Base-by-base conservation (phyloP, 1,140 invertebrate genomes). In the Heterodera carotae region DNA sequence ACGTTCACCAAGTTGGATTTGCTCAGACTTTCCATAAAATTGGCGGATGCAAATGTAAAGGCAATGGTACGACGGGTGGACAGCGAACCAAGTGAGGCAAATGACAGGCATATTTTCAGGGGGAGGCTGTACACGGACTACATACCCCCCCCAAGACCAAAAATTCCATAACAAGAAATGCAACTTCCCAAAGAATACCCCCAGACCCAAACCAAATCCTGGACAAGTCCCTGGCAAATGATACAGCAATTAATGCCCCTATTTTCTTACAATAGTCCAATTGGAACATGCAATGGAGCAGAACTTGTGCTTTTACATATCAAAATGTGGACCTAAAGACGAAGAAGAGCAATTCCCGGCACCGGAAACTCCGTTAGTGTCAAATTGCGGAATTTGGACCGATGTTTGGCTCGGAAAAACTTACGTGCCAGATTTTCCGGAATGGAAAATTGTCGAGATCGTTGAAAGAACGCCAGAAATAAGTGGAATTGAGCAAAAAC, bases 351-450 rank as follows among this genome's bases (percentile, higher is more conserved):
- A 62, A 18, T 12, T 2, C 1, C 48, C 18, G 48, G 22, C 48
- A 56, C 1, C 48, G 22, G 48, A 12, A 22, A 56, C 2, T 43
- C 39, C 39, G 6, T 43, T 12, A 12, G 39, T 56, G 18, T 22
- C 48, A 22, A 27, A 66, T 22, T 10, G 29, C 62, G 62, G 4
- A 3, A 27, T 25, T 27, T 66, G 62, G 62, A 31, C 62, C 12
- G 62, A 66, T 22, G 29, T 66, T 29, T 66, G 62, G 62, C 62
- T 66, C 12, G 62, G 62, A 10, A 29, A 66, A 66, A 66, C 62
- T 18, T 66, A 66, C 22, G 33, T 66, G 27, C 62, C 62, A 22
- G 62, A 66, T 22, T 31, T 66, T 22, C 62, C 62, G 12, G 29
- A 34, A 10, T 66, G 62, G 62, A 12, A 66, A 66, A 66, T 31